Percentiles rank a stretch among this genome's conserved stretches.
phyloP scores from a whole-genome alignment of 2,113 vertebrate genomes.

The Sylvia atricapilla region DNA sequence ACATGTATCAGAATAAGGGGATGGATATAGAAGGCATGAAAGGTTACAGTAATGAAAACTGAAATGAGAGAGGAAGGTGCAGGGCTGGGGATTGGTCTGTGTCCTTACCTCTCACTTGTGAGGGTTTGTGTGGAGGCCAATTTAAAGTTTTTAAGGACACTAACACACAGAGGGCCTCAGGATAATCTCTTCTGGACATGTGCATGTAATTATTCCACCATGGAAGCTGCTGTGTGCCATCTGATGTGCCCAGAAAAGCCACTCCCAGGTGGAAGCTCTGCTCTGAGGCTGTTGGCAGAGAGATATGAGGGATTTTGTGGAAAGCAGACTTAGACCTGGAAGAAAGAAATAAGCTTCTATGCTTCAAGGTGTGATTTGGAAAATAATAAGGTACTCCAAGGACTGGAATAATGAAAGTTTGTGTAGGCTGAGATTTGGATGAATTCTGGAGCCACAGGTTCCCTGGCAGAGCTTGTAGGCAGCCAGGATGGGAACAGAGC shows the following conservation, averaged over 20 bases:
- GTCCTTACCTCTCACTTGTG: not conserved
- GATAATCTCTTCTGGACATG: not conserved
- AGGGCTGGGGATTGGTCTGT: not conserved
- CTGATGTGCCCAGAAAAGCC: not conserved
- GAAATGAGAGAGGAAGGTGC: not conserved
- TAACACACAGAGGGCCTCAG: not conserved
- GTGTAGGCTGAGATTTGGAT: not conserved
- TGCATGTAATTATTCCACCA: not conserved
- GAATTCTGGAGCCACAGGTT: not conserved
- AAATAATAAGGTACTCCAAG: not conserved
- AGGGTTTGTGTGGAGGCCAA: not conserved
- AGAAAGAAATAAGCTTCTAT: not conserved
- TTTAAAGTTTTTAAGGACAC: not conserved
- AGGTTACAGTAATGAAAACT: not conserved
- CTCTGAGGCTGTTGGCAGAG: not conserved
- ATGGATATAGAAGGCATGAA: not conserved
- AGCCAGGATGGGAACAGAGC: not conserved
- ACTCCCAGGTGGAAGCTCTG: not conserved
- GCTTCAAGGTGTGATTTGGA: not conserved
- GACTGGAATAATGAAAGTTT: not conserved
- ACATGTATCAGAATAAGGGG: not conserved
- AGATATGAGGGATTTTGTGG: not conserved
- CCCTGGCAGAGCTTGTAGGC: not conserved
- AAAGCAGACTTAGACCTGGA: not conserved
- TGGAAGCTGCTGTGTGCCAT: not conserved